These are phyloP conservation scores for Campylomormyrus tamandua DNA, from an alignment of 2,113 vertebrate species.

Conservation along the genomic window DNA sequence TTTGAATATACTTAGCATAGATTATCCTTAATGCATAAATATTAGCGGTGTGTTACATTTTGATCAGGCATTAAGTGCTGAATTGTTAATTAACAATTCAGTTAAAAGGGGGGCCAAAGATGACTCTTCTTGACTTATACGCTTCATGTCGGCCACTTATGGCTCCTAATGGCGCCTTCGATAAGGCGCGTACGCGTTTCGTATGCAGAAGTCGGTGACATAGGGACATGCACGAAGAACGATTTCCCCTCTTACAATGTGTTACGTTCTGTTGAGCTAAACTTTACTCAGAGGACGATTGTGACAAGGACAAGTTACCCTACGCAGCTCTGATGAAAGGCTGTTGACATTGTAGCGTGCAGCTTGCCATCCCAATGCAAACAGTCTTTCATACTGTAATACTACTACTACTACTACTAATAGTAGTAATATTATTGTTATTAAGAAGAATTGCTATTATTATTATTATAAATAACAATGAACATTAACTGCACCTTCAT, in stretches of 20 bases:
- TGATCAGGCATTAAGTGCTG: neutral
- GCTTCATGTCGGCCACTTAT: neutral
- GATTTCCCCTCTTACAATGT: neutral
- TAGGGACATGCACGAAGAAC: neutral
- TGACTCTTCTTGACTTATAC: neutral
- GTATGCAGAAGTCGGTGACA: neutral
- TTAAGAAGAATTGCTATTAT: neutral
- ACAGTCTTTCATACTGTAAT: neutral
- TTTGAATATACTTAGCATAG: slow-evolving; percentile 6
- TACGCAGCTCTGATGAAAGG: neutral
- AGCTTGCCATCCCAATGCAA: neutral
- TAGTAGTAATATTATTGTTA: neutral
- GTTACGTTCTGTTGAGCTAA: neutral
- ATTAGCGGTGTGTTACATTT: neutral
- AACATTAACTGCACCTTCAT: neutral
- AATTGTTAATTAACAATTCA: neutral
- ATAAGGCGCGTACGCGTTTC: too few species aligned
- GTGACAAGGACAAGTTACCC: neutral
- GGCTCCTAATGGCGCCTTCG: neutral
- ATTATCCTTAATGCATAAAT: neutral
- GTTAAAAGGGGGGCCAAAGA: neutral
- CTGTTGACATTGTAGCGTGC: neutral
- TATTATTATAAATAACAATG: neutral
- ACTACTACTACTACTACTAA: neutral
- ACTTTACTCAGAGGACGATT: neutral